Base-by-base conservation (phyloP, 1,140 invertebrate genomes). In the Ptiloglossa arizonensis region DNA sequence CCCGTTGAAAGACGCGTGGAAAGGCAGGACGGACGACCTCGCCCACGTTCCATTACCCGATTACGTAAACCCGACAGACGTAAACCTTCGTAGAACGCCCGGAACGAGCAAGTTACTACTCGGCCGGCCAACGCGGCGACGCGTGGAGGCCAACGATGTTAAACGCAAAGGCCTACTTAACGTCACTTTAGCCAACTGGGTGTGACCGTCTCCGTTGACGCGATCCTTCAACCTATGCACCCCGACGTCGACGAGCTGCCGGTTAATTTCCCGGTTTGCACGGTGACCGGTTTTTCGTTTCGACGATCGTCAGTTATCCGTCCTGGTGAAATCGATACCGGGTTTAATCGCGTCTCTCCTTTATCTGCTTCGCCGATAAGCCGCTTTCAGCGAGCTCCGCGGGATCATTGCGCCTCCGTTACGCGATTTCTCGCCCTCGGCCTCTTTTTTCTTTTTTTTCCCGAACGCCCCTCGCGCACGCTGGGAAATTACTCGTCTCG, bases 11-110 rank as follows among this genome's bases (percentile, higher is more conserved):
- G 69, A 72, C 69, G 64, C 38, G 46, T 59, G 29, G 64, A 73
- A 79, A 74, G 57, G 56, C 72, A 74, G 27, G 56, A 82, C 54
- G 70, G 68, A 80, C 62, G 73, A 83, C 83, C 83, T 83, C 87
- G 85, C 83, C 85, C 71, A 87, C 87, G 77, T 82, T 69, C 80
- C 74, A 81, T 87, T 87, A 84, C 75, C 17, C 63, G 74, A 83
- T 88, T 87, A 85, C 86, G 81, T 87, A 88, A 87, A 85, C 73
- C 64, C 52, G 76, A 71, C 64, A 66, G 72, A 71, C 62, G 38
- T 56, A 32, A 54, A 67, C 29, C 50, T 48, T 38, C 41, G 69
- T 41, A 27, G 82, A 48, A 68, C n/a, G 76, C 24, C 35, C 54
- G 81, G 41, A 79, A 79, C 69, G 80, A 83, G 15, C 75, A 69